Conservation (phyloP, 2,797 vertebrate genomes). For the Pangasius larnaudii region DNA sequence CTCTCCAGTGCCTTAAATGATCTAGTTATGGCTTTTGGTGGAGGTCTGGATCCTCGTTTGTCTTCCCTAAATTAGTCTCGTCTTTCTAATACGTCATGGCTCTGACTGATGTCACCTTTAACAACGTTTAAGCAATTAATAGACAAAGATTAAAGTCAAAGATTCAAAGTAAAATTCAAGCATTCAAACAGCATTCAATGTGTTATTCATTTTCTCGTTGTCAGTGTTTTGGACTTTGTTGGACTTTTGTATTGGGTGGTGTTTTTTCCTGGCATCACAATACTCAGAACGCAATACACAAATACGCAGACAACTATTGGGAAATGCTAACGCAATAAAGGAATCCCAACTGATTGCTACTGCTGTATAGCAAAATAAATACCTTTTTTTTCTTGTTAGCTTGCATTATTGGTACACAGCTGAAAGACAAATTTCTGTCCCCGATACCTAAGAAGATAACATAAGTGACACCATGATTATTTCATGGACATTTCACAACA, state of each 20-base stretch:
- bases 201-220: neutral
- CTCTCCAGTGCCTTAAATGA: slow-evolving; percentile 25
- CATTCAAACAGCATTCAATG: neutral
- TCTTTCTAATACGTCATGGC: neutral
- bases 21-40: slow-evolving; percentile 28
- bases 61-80: neutral
- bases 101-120: neutral
- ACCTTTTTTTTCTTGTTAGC: neutral
- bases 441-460: neutral
- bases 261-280: slow-evolving; percentile 8
- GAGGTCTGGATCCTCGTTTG: slow-evolving; percentile 1
- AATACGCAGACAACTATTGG: neutral
- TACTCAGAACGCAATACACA: neutral
- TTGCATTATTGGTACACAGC: no score
- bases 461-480: neutral
- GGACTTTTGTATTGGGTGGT: neutral
- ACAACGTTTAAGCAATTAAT: slow-evolving; percentile 8
- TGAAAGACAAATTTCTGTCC: neutral
- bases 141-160: neutral
- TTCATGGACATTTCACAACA: neutral
- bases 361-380: neutral
- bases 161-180: neutral
- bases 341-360: neutral
- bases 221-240: neutral
- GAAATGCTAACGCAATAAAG: neutral